These are phyloP conservation scores for Colletes gigas DNA, from an alignment of 1,140 invertebrate species.

Conservation along the genomic window DNA sequence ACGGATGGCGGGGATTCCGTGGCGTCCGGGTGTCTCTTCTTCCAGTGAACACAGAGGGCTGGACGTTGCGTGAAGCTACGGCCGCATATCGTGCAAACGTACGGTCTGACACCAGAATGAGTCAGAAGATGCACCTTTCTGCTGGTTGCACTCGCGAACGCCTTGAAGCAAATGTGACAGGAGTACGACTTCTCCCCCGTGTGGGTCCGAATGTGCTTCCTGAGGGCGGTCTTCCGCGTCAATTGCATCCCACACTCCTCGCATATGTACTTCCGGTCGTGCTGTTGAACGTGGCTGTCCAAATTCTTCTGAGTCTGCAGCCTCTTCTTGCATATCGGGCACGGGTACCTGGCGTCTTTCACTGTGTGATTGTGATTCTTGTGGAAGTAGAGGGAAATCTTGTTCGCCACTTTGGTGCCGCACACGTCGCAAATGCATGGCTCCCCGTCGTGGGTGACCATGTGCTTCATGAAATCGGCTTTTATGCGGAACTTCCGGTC, in stretches of 20 bases:
- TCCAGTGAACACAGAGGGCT: conserved; percentile 65
- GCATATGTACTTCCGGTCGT: conserved; percentile 68
- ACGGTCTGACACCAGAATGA: conserved; percentile 84
- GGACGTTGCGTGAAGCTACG: conserved; percentile 63
- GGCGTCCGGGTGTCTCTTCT: conserved; percentile 76
- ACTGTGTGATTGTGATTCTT: conserved; percentile 62
- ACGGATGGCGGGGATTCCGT: conserved; percentile 48
- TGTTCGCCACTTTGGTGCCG: conserved; percentile 62
- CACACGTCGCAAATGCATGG: conserved; percentile 70
- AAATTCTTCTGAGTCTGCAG: conserved; percentile 79
- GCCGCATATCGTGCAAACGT: conserved; percentile 78
- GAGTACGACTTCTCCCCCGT: conserved; percentile 78
- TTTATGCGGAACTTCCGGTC: conserved; percentile 79
- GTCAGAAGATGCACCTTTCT: conserved; percentile 82
- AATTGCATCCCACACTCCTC: conserved; percentile 68
- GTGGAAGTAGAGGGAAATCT: conserved; percentile 66
- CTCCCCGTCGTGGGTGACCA: conserved; percentile 74
- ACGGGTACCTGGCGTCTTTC: conserved; percentile 70
- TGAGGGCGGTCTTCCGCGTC: conserved; percentile 70
- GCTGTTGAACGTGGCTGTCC: conserved; percentile 76
- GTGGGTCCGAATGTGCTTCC: conserved; percentile 82
- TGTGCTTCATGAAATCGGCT: conserved; percentile 78
- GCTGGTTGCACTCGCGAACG: conserved; percentile 61
- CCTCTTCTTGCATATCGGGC: conserved; percentile 75
- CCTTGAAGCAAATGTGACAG: conserved; percentile 81